phyloP scores from a whole-genome alignment of 2,888 invertebrate species.

The Tachina lurida region DNA sequence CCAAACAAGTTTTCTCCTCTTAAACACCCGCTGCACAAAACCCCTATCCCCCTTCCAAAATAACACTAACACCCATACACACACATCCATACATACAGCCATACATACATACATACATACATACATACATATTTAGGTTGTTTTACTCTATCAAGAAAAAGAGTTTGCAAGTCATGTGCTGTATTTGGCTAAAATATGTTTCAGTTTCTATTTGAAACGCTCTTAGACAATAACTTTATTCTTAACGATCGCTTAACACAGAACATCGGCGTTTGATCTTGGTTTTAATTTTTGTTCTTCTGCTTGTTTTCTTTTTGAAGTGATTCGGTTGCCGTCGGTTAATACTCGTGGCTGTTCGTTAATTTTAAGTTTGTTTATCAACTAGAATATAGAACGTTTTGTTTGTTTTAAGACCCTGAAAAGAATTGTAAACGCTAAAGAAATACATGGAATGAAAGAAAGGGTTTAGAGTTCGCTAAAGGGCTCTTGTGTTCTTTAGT shows the following conservation, averaged over 20 bases:
- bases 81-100: background rate
- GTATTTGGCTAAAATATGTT: constrained; percentile 60
- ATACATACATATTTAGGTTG: background rate
- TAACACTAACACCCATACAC: constrained; percentile 6
- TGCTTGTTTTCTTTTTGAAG: background rate
- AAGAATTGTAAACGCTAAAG: constrained; percentile 31
- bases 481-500: constrained; percentile 66
- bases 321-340: constrained; percentile 70
- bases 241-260: constrained; percentile 62
- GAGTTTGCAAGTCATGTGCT: constrained; percentile 66
- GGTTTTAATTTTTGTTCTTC: constrained; percentile 41
- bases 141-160: constrained; percentile 43
- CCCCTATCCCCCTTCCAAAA: constrained; percentile 33
- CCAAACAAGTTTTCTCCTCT: constrained; percentile 60
- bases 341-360: constrained; percentile 59
- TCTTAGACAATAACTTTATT: constrained; percentile 67
- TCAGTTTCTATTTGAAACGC: constrained; percentile 72
- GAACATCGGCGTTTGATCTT: constrained; percentile 53
- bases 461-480: constrained; percentile 54
- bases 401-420: background rate
- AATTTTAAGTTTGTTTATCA: constrained; percentile 13
- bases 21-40: constrained; percentile 54
- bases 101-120: background rate
- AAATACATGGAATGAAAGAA: constrained; percentile 33
- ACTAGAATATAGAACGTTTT: constrained; percentile 42